A percentile compares a stretch with the other conserved stretches of the same genome.
Evolutionary conservation across 2,888 invertebrate species (phyloP).

Genomic region (Hypomecis punctinalis): DNA sequence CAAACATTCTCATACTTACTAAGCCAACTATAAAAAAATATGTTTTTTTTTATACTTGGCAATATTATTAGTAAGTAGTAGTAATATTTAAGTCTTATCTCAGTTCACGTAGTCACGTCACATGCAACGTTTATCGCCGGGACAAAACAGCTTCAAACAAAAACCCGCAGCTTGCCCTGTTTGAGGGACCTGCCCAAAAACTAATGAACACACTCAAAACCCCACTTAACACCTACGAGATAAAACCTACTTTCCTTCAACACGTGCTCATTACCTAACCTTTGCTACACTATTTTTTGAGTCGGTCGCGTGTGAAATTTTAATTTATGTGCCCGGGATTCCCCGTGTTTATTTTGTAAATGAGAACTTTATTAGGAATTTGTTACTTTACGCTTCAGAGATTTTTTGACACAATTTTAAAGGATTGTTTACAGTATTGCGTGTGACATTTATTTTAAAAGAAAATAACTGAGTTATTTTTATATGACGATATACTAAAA

Average conservation of each 20-base stretch:
- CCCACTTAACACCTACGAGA: constrained; percentile 23
- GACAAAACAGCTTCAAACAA: constrained; percentile 31
- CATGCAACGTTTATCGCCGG: constrained; percentile 37
- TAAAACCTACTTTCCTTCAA: constrained; percentile 30
- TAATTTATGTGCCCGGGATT: constrained; percentile 32
- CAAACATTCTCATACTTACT: too few relatives aligned
- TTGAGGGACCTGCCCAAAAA: constrained; percentile 26
- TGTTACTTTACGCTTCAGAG: constrained; percentile 5
- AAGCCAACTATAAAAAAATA: too few relatives aligned
- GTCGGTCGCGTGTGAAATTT: constrained; percentile 31
- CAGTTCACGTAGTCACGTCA: constrained; percentile 29
- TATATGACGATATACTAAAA: too few relatives aligned
- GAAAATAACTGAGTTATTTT: too few relatives aligned
- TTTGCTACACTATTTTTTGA: constrained; percentile 28
- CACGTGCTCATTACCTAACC: constrained; percentile 23
- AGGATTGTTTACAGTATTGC: background rate
- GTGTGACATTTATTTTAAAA: background rate
- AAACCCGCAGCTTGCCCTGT: constrained; percentile 33
- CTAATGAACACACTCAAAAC: constrained; percentile 33
- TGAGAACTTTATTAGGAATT: constrained; percentile 15
- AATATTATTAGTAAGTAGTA: too few relatives aligned
- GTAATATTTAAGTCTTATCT: background rate
- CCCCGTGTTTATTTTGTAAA: constrained; percentile 19
- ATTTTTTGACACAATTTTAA: constrained; percentile 2
- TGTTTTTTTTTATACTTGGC: too few relatives aligned